Percentiles rank a stretch among this genome's conserved stretches.
Evolutionary conservation across 1,140 invertebrate genomes (phyloP).

Genomic region (Pseudomyrmex gracilis): DNA sequence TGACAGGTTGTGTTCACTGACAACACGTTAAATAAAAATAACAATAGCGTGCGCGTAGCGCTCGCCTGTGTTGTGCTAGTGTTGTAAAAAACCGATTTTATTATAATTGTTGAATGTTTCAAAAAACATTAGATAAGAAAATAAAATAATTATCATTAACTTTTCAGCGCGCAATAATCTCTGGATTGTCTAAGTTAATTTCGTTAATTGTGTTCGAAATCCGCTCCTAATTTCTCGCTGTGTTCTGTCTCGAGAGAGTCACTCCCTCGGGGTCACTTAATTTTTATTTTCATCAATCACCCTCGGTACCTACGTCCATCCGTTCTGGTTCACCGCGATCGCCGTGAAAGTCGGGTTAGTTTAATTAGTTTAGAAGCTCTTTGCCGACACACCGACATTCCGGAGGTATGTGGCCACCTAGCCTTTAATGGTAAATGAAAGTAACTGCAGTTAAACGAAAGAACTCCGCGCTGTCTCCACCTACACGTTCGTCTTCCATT

Average conservation of each 20-base stretch:
- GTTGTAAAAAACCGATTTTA: too few relatives aligned
- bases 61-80: too few relatives aligned
- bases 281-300: constrained; percentile 64
- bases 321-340: constrained; percentile 44
- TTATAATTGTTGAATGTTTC: neutral
- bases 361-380: constrained; percentile 57
- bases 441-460: constrained; percentile 14
- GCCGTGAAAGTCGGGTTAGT: constrained; percentile 41
- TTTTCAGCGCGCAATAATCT: neutral
- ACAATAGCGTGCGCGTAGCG: too few relatives aligned
- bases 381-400: constrained; percentile 3
- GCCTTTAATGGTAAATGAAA: constrained; percentile 46
- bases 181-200: constrained; percentile 19
- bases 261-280: constrained; percentile 34
- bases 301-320: constrained; percentile 14
- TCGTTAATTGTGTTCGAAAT: constrained; percentile 52
- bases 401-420: neutral
- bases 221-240: constrained; percentile 49
- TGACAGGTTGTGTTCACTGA: too few relatives aligned
- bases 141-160: constrained; percentile 20
- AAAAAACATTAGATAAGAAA: constrained; percentile 21
- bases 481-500: neutral
- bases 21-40: too few relatives aligned
- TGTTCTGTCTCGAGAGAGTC: neutral
- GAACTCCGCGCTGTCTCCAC: neutral